phyloP scores from a whole-genome alignment of 2,888 invertebrate genomes.

The Lagria hirta region DNA sequence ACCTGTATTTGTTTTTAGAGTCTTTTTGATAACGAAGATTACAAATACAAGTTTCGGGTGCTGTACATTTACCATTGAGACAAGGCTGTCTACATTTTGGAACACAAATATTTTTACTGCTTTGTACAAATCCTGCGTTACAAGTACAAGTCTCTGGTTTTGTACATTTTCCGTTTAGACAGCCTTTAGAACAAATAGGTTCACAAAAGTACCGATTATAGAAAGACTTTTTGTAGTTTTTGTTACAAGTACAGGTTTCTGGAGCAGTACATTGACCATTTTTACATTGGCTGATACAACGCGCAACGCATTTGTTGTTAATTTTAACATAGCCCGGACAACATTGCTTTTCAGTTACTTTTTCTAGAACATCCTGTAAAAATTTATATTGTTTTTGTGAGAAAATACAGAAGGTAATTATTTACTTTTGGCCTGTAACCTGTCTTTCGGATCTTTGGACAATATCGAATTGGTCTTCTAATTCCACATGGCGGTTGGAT shows the following conservation, averaged over 20 bases:
- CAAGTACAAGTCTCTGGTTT: no score
- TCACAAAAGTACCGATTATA: no score
- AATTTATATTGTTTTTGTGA: no score
- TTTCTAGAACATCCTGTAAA: constrained; percentile 4
- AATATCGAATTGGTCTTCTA: neutral
- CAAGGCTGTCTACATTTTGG: no score
- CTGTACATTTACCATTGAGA: constrained; percentile 57
- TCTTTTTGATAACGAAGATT: constrained; percentile 23
- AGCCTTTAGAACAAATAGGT: no score
- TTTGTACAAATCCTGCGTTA: no score
- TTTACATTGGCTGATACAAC: constrained; percentile 3
- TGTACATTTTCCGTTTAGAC: no score
- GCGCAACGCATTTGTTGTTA: constrained; percentile 1
- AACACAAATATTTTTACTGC: no score
- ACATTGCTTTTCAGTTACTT: constrained; percentile 4
- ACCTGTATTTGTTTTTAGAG: constrained; percentile 29
- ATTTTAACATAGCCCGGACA: constrained; percentile 9
- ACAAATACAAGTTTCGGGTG: constrained; percentile 40
- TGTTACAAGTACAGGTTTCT: constrained; percentile 44
- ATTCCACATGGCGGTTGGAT: constrained; percentile 1
- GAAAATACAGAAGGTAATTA: no score
- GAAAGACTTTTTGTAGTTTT: no score
- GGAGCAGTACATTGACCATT: constrained; percentile 47
- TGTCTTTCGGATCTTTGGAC: no score
- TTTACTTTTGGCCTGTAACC: no score